These are phyloP conservation scores for Zootoca vivipara DNA, from an alignment of 2,113 vertebrate genomes.

Conservation along the genomic window DNA sequence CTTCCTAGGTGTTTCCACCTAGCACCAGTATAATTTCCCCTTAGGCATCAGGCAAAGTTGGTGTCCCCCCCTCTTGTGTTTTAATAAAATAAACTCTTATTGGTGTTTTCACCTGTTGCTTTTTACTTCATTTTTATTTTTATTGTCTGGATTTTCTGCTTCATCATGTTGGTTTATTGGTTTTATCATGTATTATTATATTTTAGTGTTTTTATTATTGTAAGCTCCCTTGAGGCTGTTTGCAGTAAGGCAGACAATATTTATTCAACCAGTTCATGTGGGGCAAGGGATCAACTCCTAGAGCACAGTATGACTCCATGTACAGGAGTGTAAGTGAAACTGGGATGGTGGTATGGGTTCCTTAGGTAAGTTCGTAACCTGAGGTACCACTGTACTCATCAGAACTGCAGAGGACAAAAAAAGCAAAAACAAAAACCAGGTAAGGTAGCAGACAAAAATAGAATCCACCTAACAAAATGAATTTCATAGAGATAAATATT, in stretches of 20 bases:
- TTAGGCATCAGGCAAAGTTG: background rate
- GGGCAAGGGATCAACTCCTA: no score
- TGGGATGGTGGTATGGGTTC: no score
- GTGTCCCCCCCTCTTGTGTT: background rate
- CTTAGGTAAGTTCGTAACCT: no score
- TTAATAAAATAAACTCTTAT: background rate
- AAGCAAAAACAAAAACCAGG: no score
- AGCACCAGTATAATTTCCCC: background rate
- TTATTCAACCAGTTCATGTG: background rate
- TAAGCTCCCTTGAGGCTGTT: background rate
- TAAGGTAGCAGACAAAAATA: no score
- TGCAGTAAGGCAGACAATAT: background rate
- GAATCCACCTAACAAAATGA: no score
- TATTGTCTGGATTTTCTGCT: background rate
- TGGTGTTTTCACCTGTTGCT: background rate
- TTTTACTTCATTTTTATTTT: background rate
- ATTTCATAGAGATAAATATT: no score
- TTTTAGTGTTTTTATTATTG: background rate
- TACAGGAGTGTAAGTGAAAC: no score
- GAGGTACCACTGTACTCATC: no score
- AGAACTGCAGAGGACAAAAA: no score
- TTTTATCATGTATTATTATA: background rate
- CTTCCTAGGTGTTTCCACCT: background rate
- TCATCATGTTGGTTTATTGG: background rate
- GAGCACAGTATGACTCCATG: no score